Percentiles rank a stretch among this genome's conserved stretches.
Conservation (phyloP, 2,113 vertebrate species). For the Barbus barbus region DNA sequence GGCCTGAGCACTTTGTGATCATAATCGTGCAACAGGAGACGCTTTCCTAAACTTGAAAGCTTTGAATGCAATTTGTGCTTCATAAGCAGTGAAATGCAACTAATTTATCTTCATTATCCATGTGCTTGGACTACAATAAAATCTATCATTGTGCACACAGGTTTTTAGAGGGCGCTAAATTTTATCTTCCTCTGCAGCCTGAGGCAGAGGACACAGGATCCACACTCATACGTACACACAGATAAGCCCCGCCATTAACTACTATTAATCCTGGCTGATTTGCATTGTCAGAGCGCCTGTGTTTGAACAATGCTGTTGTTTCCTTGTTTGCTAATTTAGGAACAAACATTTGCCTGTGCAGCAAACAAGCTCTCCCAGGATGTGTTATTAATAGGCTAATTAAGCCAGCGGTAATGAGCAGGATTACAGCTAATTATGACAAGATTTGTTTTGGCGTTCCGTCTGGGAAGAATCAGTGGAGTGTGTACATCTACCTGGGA, state of each 20-base stretch:
- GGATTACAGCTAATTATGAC: constrained; percentile 98
- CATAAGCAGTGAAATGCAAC: constrained; percentile 41
- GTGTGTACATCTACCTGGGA: constrained; percentile 92
- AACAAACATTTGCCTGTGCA: constrained; percentile 98
- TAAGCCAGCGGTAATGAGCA: constrained; percentile 97
- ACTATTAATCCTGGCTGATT: constrained; percentile 76
- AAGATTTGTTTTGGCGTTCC: constrained; percentile 98
- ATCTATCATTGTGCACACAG: background rate
- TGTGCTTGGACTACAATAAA: constrained; percentile 12
- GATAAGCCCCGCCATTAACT: constrained; percentile 59
- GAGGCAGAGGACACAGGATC: background rate
- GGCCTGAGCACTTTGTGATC: constrained; percentile 4
- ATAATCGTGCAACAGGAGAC: constrained; percentile 46
- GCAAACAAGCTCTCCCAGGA: constrained; percentile 93
- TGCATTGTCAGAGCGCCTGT: constrained; percentile 79
- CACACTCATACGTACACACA: constrained; percentile 28
- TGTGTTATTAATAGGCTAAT: constrained; percentile 99
- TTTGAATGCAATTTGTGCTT: constrained; percentile 50
- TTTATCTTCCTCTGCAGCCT: constrained; percentile 53
- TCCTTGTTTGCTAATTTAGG: constrained; percentile 95
- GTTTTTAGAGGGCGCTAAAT: constrained; percentile 9
- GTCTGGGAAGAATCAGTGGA: constrained; percentile 87
- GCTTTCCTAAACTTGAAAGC: constrained; percentile 46
- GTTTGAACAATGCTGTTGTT: constrained; percentile 93
- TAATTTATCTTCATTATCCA: constrained; percentile 47